Base-by-base conservation (phyloP, 2,888 invertebrate genomes). In the Myopa testacea region DNA sequence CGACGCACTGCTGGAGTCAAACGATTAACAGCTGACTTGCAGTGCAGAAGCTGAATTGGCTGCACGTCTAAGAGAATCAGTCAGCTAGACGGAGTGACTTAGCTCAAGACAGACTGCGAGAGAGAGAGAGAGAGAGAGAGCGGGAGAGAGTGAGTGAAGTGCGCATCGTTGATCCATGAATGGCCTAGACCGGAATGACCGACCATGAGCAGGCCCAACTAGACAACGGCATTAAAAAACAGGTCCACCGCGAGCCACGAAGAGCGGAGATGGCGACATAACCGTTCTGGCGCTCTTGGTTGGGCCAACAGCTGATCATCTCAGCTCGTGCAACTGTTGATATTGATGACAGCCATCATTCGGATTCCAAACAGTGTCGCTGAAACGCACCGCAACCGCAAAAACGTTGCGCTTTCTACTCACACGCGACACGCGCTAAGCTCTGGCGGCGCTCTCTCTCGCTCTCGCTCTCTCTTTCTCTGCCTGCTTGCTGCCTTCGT, bases 271-370 rank as follows among this genome's bases (percentile, higher is more conserved):
- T 14, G 8, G 19, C 58, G 16, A 6, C 19, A 58, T 26, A 26
- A 62, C 26, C 12, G 26, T 62, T 62, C 12, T 12, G 34, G 34
- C 34, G 34, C 26, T 65, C 34, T 37, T 38, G 16, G 34, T 0
- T 34, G 14, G 8, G 26, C 26, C 8, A 62, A 62, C 62, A 62
- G 62, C 62, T 62, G 62, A 62, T 62, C 62, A 62, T 14, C 62
- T 62, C 7, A 62, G 14, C 10, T 45, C 62, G 26, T 62, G 26
- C 19, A 62, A 26, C 26, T n/a, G 19, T 19, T 4, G n/a, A 26
- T n/a, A 4, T 62, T 4, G n/a, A 62, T 58, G 58, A 58, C 19
- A n/a, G 45, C 5, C 5, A n/a, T 8, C 5, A 58, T n/a, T 58
- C n/a, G 19, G 19, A 58, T 58, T 62, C 26, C 62, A 62, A 62